Evolutionary conservation across 1,140 invertebrate species (phyloP).

Genomic region (Conus betulinus): DNA sequence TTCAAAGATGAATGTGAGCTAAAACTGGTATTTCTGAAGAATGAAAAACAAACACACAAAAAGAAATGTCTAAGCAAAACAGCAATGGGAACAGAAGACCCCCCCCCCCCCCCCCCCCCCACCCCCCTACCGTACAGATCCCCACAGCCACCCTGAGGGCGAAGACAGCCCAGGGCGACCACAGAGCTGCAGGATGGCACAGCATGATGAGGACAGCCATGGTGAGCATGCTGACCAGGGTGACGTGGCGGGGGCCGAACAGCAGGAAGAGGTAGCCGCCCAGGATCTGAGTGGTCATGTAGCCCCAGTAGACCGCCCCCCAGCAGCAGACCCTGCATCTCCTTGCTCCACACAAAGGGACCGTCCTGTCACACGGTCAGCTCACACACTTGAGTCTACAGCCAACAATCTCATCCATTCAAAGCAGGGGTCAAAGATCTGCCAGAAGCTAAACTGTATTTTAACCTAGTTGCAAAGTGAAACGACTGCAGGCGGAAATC

Average conservation of each 20-base stretch:
- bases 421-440: too few relatives aligned
- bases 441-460: too few relatives aligned
- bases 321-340: slow-evolving; percentile 61
- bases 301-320: slow-evolving; percentile 65
- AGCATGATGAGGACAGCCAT: slow-evolving; percentile 52
- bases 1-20: too few relatives aligned
- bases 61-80: too few relatives aligned
- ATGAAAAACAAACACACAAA: too few relatives aligned
- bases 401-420: too few relatives aligned
- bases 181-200: slow-evolving; percentile 44
- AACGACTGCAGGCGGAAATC: too few relatives aligned
- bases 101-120: too few relatives aligned
- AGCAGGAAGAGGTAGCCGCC: slow-evolving; percentile 56
- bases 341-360: slow-evolving; percentile 60
- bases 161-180: slow-evolving; percentile 35
- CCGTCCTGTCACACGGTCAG: slow-evolving; percentile 48
- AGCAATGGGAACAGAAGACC: too few relatives aligned
- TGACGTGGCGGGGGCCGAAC: slow-evolving; percentile 61
- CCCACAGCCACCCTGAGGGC: slow-evolving; percentile 24
- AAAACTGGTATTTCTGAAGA: too few relatives aligned
- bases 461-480: too few relatives aligned
- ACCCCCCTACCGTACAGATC: not conserved
- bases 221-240: slow-evolving; percentile 34
- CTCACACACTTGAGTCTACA: too few relatives aligned
- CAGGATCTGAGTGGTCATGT: slow-evolving; percentile 63